Conservation (phyloP, 2,113 vertebrate species). For the Callipepla californica region DNA sequence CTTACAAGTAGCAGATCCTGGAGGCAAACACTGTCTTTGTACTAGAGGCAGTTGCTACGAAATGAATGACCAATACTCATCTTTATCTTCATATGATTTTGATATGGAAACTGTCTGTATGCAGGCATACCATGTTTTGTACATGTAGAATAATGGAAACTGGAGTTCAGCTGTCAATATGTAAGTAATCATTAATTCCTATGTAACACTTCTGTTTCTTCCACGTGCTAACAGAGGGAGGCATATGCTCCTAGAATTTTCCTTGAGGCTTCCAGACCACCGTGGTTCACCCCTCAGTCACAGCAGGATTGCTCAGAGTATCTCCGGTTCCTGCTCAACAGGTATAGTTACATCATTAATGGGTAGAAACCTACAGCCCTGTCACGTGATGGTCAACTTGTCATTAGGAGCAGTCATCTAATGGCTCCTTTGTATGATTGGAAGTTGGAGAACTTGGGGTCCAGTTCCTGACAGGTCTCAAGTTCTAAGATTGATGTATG, state of each 20-base stretch:
- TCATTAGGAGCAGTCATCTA: neutral
- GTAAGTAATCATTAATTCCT: neutral
- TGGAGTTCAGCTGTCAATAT: neutral
- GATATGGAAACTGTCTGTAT: neutral
- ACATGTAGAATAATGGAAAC: neutral
- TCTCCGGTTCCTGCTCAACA: slow-evolving; percentile 95
- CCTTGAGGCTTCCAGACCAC: slow-evolving; percentile 93
- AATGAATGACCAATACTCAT: neutral
- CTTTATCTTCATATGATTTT: neutral
- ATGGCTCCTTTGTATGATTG: neutral
- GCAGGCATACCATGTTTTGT: neutral
- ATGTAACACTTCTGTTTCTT: slow-evolving; percentile 14
- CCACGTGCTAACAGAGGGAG: slow-evolving; percentile 84
- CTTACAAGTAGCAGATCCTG: neutral
- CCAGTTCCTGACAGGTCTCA: neutral
- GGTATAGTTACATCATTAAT: slow-evolving; percentile 76
- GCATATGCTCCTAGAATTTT: slow-evolving; percentile 94
- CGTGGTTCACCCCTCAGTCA: slow-evolving; percentile 94
- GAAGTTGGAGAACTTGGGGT: neutral
- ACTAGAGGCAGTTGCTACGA: neutral
- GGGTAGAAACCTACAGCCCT: neutral
- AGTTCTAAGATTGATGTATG: neutral
- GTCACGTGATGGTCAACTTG: neutral
- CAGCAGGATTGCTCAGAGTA: slow-evolving; percentile 99
- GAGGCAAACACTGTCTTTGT: neutral